A percentile compares a stretch with the other conserved stretches of the same genome.
Evolutionary conservation across 2,797 vertebrate species (phyloP).

Genomic region (Enteromius radiatus): DNA sequence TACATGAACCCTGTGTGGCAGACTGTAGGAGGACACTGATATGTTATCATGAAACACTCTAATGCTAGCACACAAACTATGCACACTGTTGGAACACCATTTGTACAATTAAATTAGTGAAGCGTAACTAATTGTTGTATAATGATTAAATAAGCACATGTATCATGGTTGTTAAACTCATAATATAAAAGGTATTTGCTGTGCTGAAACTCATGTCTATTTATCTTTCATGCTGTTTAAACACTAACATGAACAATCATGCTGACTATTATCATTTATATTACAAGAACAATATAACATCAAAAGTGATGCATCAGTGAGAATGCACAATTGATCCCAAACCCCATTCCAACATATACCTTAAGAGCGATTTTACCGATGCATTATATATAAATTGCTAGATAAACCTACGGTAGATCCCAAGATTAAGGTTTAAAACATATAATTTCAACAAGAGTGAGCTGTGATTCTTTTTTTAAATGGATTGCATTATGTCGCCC

Average conservation of each 20-base stretch:
- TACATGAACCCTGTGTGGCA: not conserved
- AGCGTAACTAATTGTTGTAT: not conserved
- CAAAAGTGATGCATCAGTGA: not conserved
- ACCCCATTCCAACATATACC: too few species aligned
- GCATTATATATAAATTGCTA: not conserved
- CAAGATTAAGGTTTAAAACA: not conserved
- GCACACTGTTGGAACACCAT: not conserved
- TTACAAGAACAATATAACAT: conserved; percentile 4
- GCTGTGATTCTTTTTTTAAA: not conserved
- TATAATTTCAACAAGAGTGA: not conserved
- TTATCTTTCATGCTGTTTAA: conserved; percentile 20
- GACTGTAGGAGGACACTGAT: not conserved
- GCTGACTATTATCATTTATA: not conserved
- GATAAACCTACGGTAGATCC: not conserved
- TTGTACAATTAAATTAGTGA: conserved; percentile 5
- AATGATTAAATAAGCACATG: not conserved
- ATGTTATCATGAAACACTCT: not conserved
- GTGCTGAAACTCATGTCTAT: not conserved
- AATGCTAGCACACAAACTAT: not conserved
- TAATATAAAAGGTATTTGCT: not conserved
- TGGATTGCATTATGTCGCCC: not conserved
- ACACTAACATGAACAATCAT: conserved; percentile 16
- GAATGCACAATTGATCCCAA: not conserved
- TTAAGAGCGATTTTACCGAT: too few species aligned
- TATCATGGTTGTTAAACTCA: conserved; percentile 7